Evolutionary conservation across 2,888 invertebrate species (phyloP), one percentile per base, ranked within the genome.

Genomic region (Cremastinae sp.): DNA sequence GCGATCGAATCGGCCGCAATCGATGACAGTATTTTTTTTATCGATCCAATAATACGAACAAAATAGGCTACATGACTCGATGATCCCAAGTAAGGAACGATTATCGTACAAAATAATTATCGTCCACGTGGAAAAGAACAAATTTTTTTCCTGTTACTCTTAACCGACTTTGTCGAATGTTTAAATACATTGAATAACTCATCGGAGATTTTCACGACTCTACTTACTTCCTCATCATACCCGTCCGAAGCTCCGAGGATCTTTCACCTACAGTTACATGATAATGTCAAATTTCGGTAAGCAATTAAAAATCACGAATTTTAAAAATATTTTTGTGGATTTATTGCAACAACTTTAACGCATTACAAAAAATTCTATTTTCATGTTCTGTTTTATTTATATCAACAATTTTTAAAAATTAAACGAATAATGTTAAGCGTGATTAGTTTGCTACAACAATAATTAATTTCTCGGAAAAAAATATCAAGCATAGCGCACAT

Each of bases 11-110:
- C 37, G 53, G 53, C 45, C 53, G 22, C 43, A 43, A 56, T 68
- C 56, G 20, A 45, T 72, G 62, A 76, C 75, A 76, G 75, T 76
- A 76, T 75, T 76, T 71, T 73, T 76, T 74, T 71, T 71, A 73
- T 62, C 62, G 62, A 56, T 68, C 62, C 72, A 56, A 43, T 70
- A 61, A 41, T 56, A 12, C 68, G 56, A 5, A 28, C 12, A 56
- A 49, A 55, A 68, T 72, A 68, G 47, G 41, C 39, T 66, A 62
- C 53, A 71, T 53, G 61, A 72, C 58, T 58, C 61, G 71, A 43
- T 68, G 39, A 72, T 65, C 66, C 20, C 14, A 41, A 37, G 58
- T 45, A 39, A 12, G 3, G 28, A 61, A 41, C 14, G 43, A 51
- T 43, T 37, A 16, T 76, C 75, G 66, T 73, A 68, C 64, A 45